Percentiles rank a stretch among this genome's conserved stretches.
Conservation (phyloP, 1,140 invertebrate species). For the Dinothrombium tinctorium region DNA sequence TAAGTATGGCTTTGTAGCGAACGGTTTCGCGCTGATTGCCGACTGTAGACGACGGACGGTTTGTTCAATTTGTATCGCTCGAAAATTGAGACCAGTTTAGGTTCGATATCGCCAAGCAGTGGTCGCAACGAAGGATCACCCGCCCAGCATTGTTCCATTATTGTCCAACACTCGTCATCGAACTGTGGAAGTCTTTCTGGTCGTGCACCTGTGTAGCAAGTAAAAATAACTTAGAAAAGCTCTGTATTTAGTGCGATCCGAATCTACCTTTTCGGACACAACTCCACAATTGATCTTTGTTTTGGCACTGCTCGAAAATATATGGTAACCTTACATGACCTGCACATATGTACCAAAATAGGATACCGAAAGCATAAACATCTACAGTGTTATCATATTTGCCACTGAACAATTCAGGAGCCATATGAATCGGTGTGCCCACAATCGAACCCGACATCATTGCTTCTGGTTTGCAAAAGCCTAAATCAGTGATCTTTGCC, state of each 20-base stretch:
- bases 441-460: conserved; percentile 67
- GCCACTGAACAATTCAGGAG: conserved; percentile 56
- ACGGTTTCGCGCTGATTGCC: no score
- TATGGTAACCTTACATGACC: conserved; percentile 51
- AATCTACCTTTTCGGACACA: conserved; percentile 48
- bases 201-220: conserved; percentile 26
- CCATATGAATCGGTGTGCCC: conserved; percentile 77
- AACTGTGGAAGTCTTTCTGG: conserved; percentile 50
- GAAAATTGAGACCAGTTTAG: conserved; percentile 30
- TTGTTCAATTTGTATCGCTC: conserved; percentile 5
- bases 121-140: conserved; percentile 47
- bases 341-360: conserved; percentile 75
- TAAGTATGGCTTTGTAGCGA: no score
- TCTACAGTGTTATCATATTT: conserved; percentile 65
- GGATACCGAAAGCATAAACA: conserved; percentile 69
- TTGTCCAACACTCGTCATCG: conserved; percentile 50
- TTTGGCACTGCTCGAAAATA: conserved; percentile 59
- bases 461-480: conserved; percentile 71
- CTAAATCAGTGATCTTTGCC: conserved; percentile 63
- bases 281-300: conserved; percentile 66
- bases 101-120: conserved; percentile 46
- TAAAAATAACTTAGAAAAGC: conserved; percentile 10
- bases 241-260: conserved; percentile 10
- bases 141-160: conserved; percentile 67
- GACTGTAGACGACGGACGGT: not conserved